Percentiles rank a stretch among this genome's conserved stretches.
These are phyloP conservation scores for Scomber colias DNA, from an alignment of 2,113 vertebrate species.

Conservation along the genomic window DNA sequence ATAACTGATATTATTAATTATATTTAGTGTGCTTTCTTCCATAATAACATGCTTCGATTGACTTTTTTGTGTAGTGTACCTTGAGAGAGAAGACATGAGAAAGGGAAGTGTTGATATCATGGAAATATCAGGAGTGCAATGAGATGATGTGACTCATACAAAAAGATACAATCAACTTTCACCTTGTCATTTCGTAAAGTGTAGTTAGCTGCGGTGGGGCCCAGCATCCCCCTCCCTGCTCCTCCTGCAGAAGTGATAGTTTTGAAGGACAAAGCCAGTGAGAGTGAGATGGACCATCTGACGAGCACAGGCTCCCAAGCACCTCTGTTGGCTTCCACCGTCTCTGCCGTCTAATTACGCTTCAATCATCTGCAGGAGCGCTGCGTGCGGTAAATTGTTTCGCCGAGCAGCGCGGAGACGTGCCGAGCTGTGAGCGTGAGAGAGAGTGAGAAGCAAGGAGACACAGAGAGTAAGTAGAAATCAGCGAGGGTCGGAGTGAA, in stretches of 20 bases:
- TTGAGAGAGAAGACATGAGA: not conserved
- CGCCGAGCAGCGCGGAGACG: slow-evolving; percentile 66
- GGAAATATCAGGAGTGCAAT: slow-evolving; percentile 37
- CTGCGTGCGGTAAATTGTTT: slow-evolving; percentile 86
- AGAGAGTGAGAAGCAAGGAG: slow-evolving; percentile 43
- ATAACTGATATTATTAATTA: too few relatives aligned
- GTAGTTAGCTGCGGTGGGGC: slow-evolving; percentile 7
- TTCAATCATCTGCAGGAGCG: slow-evolving; percentile 83
- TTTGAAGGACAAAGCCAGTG: slow-evolving; percentile 81
- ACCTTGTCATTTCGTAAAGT: slow-evolving; percentile 10
- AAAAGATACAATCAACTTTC: slow-evolving; percentile 5
- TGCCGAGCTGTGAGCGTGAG: slow-evolving; percentile 64
- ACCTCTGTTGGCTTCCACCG: slow-evolving; percentile 77
- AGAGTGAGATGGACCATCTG: slow-evolving; percentile 82
- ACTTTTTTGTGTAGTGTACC: not conserved
- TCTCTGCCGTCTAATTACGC: slow-evolving; percentile 85
- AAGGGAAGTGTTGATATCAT: not conserved
- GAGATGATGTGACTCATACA: slow-evolving; percentile 10
- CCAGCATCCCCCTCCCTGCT: slow-evolving; percentile 23
- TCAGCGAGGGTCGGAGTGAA: slow-evolving; percentile 39
- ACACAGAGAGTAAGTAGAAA: slow-evolving; percentile 43
- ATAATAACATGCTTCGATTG: too few relatives aligned
- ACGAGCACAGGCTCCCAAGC: slow-evolving; percentile 69
- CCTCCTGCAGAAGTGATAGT: slow-evolving; percentile 67
- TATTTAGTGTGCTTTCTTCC: too few relatives aligned